Percentiles rank a stretch among this genome's conserved stretches.
Evolutionary conservation across 2,113 vertebrate genomes (phyloP).

Genomic region (Rattus rattus): DNA sequence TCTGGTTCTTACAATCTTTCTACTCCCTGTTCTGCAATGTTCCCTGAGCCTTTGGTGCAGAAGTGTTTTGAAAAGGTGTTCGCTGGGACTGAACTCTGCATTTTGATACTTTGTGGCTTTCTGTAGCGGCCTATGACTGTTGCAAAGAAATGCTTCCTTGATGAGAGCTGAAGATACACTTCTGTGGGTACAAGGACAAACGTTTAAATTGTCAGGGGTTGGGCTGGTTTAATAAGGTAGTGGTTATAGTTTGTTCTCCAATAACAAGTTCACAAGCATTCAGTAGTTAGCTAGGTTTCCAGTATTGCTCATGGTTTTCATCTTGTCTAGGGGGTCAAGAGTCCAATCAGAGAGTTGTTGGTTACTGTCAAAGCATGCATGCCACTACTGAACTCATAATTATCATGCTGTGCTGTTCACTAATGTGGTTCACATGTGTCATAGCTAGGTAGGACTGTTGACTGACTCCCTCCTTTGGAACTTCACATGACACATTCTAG

Average conservation of each 20-base stretch:
- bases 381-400: not conserved
- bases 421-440: not conserved
- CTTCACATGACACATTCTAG: not conserved
- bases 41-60: not conserved
- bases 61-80: not conserved
- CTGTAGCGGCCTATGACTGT: not conserved
- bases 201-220: not conserved
- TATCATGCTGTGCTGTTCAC: not conserved
- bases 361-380: not conserved
- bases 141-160: not conserved
- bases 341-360: not conserved
- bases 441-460: not conserved
- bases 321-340: not conserved
- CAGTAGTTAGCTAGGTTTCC: not conserved
- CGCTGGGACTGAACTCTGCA: not conserved
- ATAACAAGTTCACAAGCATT: not conserved
- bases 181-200: not conserved
- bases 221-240: not conserved
- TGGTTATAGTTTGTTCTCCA: not conserved
- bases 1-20: not conserved
- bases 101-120: not conserved
- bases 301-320: not conserved
- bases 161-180: not conserved
- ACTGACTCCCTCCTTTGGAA: not conserved
- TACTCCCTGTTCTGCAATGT: not conserved